Base-by-base conservation (phyloP, 2,113 vertebrate species). In the Takifugu bimaculatus region DNA sequence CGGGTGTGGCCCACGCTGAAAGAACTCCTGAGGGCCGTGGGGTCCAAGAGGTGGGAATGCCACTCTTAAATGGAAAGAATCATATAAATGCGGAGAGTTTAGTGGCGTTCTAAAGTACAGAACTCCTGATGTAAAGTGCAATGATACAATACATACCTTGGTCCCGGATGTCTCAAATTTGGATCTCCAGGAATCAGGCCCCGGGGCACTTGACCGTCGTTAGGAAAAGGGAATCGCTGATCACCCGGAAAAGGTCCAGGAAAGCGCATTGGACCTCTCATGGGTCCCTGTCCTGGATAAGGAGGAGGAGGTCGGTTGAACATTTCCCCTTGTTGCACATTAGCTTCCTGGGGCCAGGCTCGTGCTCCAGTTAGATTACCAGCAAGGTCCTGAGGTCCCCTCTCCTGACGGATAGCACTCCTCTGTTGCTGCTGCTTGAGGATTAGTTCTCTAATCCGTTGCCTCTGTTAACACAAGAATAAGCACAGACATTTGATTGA, bases 401-500 rank as follows among this genome's bases (percentile, higher is more conserved):
- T 95, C 64, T 99, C 96, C 82, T 94, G 95, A 5, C 95, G 93
- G 68, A 91, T 90, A 0, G 94, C 94, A 49, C 91, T 95, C 78
- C 95, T 95, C 79, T 97, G 95, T 77, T 98, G 94, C 44, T 98
- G 96, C 55, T 98, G 96, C 65, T 95, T 93, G 0, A 99, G 91
- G 65, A 99, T 93, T 57, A 98, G 91, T 79, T 99, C 96, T 74
- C 96, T 91, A 45, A 99, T 92, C 77, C 95, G 93, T 81, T 94
- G 96, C 39, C 95, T 92, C 96, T 99, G 86, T 6, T 80, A 85
- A 78, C 11, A 78, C 13, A 59, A 72, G 1, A 60, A 13, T 1
- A 59, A 26, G 25, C 9, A 9, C 5, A 20, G 57, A 60, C 9
- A 43, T 51, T 10, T 20, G 1, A 45, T 4, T 13, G 11, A 15